Conservation (phyloP, 2,797 vertebrate species). For the Eospalax fontanierii region DNA sequence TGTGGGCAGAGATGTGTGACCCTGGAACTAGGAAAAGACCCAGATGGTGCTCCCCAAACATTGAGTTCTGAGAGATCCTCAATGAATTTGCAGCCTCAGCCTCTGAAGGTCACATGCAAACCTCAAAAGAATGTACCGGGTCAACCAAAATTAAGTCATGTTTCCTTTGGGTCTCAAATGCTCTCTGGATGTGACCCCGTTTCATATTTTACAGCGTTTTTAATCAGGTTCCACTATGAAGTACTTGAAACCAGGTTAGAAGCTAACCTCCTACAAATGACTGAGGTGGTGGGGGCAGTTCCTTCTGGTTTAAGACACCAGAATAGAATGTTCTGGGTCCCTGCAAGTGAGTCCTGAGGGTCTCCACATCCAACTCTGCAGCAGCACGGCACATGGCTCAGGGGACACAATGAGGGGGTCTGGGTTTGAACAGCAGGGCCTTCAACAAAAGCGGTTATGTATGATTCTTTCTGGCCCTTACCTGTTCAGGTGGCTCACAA, state of each 20-base stretch:
- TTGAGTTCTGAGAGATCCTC: not conserved
- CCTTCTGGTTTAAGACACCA: not conserved
- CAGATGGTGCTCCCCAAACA: not conserved
- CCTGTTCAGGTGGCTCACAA: too few species aligned
- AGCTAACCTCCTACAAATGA: constrained; percentile 17
- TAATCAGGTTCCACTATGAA: constrained; percentile 60
- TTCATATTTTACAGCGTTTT: constrained; percentile 71
- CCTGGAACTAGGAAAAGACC: not conserved
- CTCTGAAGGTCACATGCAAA: constrained; percentile 39
- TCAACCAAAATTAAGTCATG: not conserved
- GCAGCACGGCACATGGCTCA: not conserved
- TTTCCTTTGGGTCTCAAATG: constrained; percentile 4
- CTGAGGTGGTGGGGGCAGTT: not conserved
- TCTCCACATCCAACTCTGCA: not conserved
- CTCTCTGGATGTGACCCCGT: constrained; percentile 68
- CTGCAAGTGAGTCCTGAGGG: not conserved
- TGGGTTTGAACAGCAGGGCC: not conserved
- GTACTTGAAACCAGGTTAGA: constrained; percentile 56
- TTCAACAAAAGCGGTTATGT: accelerated
- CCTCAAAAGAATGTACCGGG: not conserved
- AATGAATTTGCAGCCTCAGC: not conserved
- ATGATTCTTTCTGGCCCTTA: not conserved
- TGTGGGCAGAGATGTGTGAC: not conserved
- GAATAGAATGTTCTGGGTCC: not conserved
- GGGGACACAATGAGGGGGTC: not conserved